Base-by-base conservation (phyloP, 92 coral and sea anemone species). In the Porites lobata region DNA sequence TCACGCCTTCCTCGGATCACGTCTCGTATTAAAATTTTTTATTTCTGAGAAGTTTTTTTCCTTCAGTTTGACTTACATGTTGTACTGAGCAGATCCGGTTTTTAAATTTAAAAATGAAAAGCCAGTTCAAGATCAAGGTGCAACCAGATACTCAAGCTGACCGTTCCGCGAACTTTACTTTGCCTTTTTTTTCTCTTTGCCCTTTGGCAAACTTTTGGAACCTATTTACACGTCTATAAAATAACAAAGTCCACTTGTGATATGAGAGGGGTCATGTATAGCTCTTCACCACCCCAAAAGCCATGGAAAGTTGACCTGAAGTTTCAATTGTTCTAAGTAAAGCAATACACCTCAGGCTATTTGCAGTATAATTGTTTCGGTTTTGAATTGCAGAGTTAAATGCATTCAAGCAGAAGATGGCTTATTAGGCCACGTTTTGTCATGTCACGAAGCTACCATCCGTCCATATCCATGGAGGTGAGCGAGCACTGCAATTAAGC, bases 341-440 rank as follows among this genome's bases (percentile, higher is more conserved):
- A 58, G 11, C 2, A 15, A 77, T 21, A 57, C 62, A 54, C 50
- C 12, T 52, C 61, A 56, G 61, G 61, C 61, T 56, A 56, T 56
- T 56, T 56, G 61, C 1, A 56, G 3, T 56, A 56, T 56, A 56
- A 8, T 17, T 15, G 43, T 11, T 75, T 17, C 78, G 50, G 50
- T 54, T 15, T 24, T 57, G 67, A 54, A 19, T 53, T 52, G 64
- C 78, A 53, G 56, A 20, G 63, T 75, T 75, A 63, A 52, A 21
- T 26, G 78, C 78, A 75, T 75, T 82, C 86, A 69, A 26, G 78
- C 86, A 70, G n/a, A 57, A 70, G 66, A 82, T 70, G 6, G 78
- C 78, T 84, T 84, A 84, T 84, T 84, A 84, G 81, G 26, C 7
- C 86, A 73, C 79, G 81, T 84, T 84, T 84, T 84, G 87, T 84